These are phyloP conservation scores for Panulirus ornatus DNA, from an alignment of 1,140 invertebrate genomes.

Conservation along the genomic window DNA sequence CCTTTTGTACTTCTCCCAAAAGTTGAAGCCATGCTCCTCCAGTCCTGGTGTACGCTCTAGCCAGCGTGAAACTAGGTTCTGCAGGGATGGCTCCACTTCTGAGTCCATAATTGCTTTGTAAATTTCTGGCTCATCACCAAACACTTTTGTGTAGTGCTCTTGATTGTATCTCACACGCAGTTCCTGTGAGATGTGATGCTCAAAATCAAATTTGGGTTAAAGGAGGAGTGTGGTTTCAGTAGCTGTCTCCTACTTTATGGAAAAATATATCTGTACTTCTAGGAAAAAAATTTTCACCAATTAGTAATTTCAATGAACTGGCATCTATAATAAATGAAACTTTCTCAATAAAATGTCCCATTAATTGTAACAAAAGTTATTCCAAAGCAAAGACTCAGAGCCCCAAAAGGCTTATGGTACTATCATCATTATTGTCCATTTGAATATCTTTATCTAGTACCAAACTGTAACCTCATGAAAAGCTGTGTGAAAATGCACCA, in stretches of 20 bases:
- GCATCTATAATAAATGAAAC: too few relatives aligned
- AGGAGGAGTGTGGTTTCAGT: background rate
- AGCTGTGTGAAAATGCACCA: too few relatives aligned
- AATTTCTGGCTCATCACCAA: conserved; percentile 87
- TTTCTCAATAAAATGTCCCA: too few relatives aligned
- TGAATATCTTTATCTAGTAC: too few relatives aligned
- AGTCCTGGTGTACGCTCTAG: conserved; percentile 95
- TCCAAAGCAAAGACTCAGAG: too few relatives aligned
- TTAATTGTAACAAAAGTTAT: too few relatives aligned
- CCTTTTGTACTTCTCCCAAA: conserved; percentile 93
- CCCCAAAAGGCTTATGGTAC: too few relatives aligned
- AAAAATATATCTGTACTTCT: background rate
- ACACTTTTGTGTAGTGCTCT: conserved; percentile 90
- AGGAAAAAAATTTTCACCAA: background rate
- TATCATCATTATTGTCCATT: too few relatives aligned
- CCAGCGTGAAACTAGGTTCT: conserved; percentile 93
- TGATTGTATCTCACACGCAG: conserved; percentile 95
- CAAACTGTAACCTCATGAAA: too few relatives aligned
- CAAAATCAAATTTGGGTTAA: background rate
- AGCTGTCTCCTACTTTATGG: background rate
- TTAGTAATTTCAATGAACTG: too few relatives aligned
- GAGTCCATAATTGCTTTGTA: conserved; percentile 87
- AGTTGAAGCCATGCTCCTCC: conserved; percentile 90
- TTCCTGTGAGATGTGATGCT: conserved; percentile 79
- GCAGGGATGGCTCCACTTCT: conserved; percentile 90